Base-by-base conservation (phyloP, 2,113 vertebrate genomes). In the Jacana jacana region DNA sequence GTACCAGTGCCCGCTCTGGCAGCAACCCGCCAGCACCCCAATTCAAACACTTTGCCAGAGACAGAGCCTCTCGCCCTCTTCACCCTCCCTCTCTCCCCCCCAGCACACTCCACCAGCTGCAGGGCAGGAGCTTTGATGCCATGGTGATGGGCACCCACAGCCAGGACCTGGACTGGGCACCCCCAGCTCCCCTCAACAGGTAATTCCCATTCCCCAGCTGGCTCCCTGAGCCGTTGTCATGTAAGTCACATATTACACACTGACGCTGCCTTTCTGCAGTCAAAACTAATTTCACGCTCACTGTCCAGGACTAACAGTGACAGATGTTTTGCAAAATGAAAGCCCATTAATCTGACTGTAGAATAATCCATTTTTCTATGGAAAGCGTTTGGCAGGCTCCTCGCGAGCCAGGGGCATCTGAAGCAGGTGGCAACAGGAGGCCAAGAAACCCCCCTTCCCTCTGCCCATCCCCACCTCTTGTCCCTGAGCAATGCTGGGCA, bases 301-400 rank as follows among this genome's bases (percentile, higher is more conserved):
- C 97, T 96, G 91, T 54, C 98, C 97, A 97, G 97, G 97, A 97
- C 98, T 98, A 98, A 98, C 97, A 33, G 97, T 98, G 98, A 98
- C 97, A 98, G 98, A 98, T 98, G 98, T 97, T 98, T 97, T 98
- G 97, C 96, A 97, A 97, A 97, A 98, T 95, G 97, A 97, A 98
- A 98, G 96, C 95, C 97, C 98, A 97, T 98, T 98, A 98, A 98
- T 98, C 97, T 98, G 97, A 94, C 95, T 98, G 98, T 94, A 95
- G 82, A 96, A 96, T 98, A 98, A 98, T 98, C 97, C 97, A 97
- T 98, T 98, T 97, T 97, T 95, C 96, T 96, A 95, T 70, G 94
- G 97, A 64, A 84, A 88, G 93, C 73, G 4, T 83, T 97, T 98
- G 97, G 97, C 97, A 97, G 96, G 81, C 75, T 88, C 93, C 73